Base-by-base conservation (phyloP, 2,888 invertebrate species). In the Clepsis dumicolana region DNA sequence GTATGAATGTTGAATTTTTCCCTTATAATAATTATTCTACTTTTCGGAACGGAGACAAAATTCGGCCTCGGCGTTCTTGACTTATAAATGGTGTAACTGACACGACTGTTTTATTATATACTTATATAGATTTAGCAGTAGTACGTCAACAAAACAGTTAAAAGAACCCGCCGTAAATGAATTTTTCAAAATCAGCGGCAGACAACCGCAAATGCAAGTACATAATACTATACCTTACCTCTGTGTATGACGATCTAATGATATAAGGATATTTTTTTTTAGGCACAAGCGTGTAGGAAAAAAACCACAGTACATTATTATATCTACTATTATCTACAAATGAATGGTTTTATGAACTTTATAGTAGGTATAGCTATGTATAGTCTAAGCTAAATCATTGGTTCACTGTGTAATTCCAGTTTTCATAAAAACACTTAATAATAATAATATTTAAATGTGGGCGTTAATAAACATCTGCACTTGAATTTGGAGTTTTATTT, bases 381-480 rank as follows among this genome's bases (percentile, higher is more conserved):
- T 66, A 38, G 41, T 32, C 4, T 67, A 67, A 35, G 27, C 21
- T 62, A 27, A 25, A 44, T 61, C 21, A 38, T 61, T 25, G 38
- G 48, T 67, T 27, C 27, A 62, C 25, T n/a, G 24, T 63, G 62
- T 56, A 67, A 67, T 67, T 56, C 62, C 56, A 63, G 32, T 62
- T 62, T 62, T 57, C 35, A 41, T 48, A 50, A 32, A 62, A 50
- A 62, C n/a, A 27, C n/a, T 52, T 52, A 14, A 8, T 10, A 41
- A 21, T 48, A 12, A 12, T 35, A 24, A 50, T 54, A 35, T 52
- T 54, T 54, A n/a, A n/a, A 62, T 35, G 48, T 62, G 66, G 35
- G 54, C 54, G 66, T 62, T 35, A 66, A 66, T 66, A 66, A 66
- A 66, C 35, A 66, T 66, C 32, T 61, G 54, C 66, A 66, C 66